A percentile compares a stretch with the other conserved stretches of the same genome.
Conservation (phyloP, 92 coral and sea anemone genomes). For the Zoanthus solanderi region DNA sequence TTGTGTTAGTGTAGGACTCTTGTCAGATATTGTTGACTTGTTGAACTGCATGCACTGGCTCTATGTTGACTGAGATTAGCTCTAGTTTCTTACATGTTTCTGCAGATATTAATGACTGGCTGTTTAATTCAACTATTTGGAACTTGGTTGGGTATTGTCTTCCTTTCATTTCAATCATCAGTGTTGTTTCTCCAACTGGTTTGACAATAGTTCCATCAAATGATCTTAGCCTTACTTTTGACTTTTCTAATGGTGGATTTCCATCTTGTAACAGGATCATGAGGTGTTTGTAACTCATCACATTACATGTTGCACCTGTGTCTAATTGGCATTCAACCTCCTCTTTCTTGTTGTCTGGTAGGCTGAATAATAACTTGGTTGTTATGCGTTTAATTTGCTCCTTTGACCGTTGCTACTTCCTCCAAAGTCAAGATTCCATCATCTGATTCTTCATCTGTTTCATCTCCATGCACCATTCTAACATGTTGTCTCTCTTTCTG, state of each 20-base stretch:
- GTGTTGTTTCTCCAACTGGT: constrained; percentile 12
- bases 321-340: constrained; percentile 5
- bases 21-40: neutral
- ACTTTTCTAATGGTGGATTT: constrained; percentile 14
- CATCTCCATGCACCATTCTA: constrained; percentile 19
- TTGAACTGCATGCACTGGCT: neutral
- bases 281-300: constrained; percentile 14
- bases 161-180: constrained; percentile 19
- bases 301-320: neutral
- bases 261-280: constrained; percentile 18
- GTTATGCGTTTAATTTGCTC: constrained; percentile 22
- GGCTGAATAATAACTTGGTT: constrained; percentile 13
- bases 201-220: constrained; percentile 1
- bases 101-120: constrained; percentile 34
- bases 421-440: constrained; percentile 23
- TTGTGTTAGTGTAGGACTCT: neutral
- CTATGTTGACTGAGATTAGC: constrained; percentile 9
- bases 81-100: constrained; percentile 23
- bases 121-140: constrained; percentile 29
- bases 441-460: constrained; percentile 19
- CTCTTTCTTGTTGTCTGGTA: neutral
- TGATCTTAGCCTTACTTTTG: constrained; percentile 4
- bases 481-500: constrained; percentile 32
- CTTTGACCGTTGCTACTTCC: constrained; percentile 20
- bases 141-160: constrained; percentile 13